A percentile compares a stretch with the other conserved stretches of the same genome.
Evolutionary conservation across 2,113 vertebrate species (phyloP).

Genomic region (Anarrhichthys ocellatus): DNA sequence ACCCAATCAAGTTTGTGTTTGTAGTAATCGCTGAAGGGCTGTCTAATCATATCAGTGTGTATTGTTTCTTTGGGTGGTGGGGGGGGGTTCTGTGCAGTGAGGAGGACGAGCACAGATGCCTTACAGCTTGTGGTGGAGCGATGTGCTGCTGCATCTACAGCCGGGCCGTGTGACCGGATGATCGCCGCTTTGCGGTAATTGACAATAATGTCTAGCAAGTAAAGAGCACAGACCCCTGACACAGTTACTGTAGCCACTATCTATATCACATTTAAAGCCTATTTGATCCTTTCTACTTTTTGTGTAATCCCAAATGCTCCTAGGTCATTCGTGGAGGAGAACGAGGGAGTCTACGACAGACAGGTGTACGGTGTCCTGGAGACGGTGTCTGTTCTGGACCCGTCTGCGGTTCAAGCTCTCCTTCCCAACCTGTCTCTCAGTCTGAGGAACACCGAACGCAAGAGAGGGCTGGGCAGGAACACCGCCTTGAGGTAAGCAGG

Average conservation of each 20-base stretch:
- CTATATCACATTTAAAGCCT: background rate
- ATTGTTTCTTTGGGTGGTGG: background rate
- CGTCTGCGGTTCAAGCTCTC: slow-evolving; percentile 83
- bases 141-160: slow-evolving; percentile 83
- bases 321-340: slow-evolving; percentile 93
- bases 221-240: slow-evolving; percentile 3
- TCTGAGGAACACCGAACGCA: slow-evolving; percentile 89
- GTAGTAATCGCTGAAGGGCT: background rate
- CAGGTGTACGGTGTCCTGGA: slow-evolving; percentile 90
- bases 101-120: slow-evolving; percentile 89
- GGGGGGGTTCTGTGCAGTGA: slow-evolving; percentile 82
- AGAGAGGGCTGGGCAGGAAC: slow-evolving; percentile 93
- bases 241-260: background rate
- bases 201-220: slow-evolving; percentile 43
- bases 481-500: slow-evolving; percentile 86
- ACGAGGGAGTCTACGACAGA: slow-evolving; percentile 85
- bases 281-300: background rate
- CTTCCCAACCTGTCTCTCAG: slow-evolving; percentile 88
- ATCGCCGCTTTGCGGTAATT: slow-evolving; percentile 90
- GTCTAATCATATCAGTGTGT: slow-evolving; percentile 24
- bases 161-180: slow-evolving; percentile 85
- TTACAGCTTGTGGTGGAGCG: slow-evolving; percentile 90
- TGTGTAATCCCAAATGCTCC: slow-evolving; percentile 30
- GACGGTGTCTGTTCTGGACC: slow-evolving; percentile 86
- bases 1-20: background rate